A percentile compares a stretch with the other conserved stretches of the same genome.
phyloP scores from a whole-genome alignment of 2,888 invertebrate genomes.

The Smittia aterrima region DNA sequence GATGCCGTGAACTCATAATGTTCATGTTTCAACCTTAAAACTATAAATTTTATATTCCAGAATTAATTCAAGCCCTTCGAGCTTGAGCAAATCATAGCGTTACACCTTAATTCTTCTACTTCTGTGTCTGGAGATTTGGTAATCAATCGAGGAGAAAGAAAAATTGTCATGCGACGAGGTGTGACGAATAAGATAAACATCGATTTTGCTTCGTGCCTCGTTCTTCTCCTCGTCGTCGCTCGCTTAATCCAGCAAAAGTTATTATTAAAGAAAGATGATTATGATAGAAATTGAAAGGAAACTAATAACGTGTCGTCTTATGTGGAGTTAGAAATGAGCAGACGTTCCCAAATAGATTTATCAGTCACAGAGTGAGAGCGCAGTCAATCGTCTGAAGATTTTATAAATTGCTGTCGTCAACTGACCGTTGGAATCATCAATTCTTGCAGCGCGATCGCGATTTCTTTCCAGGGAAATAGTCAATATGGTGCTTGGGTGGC shows the following conservation, averaged over 20 bases:
- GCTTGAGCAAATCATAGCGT: background rate
- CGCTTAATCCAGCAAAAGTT: background rate
- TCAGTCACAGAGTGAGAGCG: background rate
- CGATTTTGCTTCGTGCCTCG: constrained; percentile 12
- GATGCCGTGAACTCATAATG: background rate
- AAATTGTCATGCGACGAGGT: constrained; percentile 14
- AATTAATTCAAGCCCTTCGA: background rate
- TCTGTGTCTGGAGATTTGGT: background rate
- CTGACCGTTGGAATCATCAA: too few species aligned
- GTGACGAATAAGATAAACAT: constrained; percentile 39
- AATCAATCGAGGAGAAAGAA: background rate
- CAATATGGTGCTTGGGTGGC: too few species aligned
- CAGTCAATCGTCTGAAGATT: background rate
- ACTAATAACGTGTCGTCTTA: constrained; percentile 9
- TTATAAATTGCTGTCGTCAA: too few species aligned
- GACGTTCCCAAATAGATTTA: background rate
- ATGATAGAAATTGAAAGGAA: background rate
- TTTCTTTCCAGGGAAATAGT: too few species aligned
- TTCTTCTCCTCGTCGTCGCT: background rate
- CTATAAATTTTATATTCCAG: background rate
- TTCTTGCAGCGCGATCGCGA: too few species aligned
- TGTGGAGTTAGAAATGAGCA: background rate
- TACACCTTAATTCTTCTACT: constrained; percentile 37
- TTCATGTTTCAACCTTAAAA: background rate
- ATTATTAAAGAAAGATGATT: background rate